Evolutionary conservation across 2,113 vertebrate species (phyloP).

Genomic region (Gnathochromis pfefferi): DNA sequence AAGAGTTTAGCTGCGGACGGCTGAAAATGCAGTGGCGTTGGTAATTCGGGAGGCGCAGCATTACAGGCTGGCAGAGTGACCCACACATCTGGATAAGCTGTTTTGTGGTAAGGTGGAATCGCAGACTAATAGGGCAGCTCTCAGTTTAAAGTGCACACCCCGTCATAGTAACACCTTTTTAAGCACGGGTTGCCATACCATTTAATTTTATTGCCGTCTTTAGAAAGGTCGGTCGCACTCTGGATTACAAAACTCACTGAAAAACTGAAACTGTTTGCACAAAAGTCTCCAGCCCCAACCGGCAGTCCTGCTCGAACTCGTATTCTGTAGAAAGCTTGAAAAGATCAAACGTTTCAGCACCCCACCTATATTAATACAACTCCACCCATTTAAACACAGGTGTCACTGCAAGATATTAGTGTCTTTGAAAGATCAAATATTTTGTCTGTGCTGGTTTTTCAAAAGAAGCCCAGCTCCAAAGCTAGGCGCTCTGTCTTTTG

Average conservation of each 20-base stretch:
- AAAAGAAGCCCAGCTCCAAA: constrained; percentile 29
- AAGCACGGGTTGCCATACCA: constrained; percentile 14
- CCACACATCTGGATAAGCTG: constrained; percentile 60
- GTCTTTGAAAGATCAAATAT: constrained; percentile 67
- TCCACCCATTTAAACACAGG: constrained; percentile 69
- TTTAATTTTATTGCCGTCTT: constrained; percentile 49
- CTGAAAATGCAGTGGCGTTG: constrained; percentile 32
- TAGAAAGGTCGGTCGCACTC: constrained; percentile 1
- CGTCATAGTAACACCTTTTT: constrained; percentile 56
- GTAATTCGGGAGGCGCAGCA: constrained; percentile 27
- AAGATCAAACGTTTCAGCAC: constrained; percentile 51
- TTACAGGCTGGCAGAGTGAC: constrained; percentile 39
- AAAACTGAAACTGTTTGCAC: constrained; percentile 29
- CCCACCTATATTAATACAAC: constrained; percentile 63
- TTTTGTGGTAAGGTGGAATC: constrained; percentile 38
- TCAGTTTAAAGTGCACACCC: constrained; percentile 40
- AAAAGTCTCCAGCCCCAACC: neutral
- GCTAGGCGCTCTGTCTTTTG: constrained; percentile 34
- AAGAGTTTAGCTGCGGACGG: constrained; percentile 7
- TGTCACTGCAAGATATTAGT: constrained; percentile 52
- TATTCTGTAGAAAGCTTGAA: constrained; percentile 23
- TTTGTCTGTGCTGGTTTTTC: constrained; percentile 40
- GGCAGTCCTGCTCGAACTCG: constrained; percentile 46
- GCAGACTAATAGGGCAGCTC: constrained; percentile 47
- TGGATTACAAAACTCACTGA: neutral